A percentile compares a stretch with the other conserved stretches of the same genome.
Conservation (phyloP, 2,113 vertebrate species). For the Dolichallabes microphthalmus region DNA sequence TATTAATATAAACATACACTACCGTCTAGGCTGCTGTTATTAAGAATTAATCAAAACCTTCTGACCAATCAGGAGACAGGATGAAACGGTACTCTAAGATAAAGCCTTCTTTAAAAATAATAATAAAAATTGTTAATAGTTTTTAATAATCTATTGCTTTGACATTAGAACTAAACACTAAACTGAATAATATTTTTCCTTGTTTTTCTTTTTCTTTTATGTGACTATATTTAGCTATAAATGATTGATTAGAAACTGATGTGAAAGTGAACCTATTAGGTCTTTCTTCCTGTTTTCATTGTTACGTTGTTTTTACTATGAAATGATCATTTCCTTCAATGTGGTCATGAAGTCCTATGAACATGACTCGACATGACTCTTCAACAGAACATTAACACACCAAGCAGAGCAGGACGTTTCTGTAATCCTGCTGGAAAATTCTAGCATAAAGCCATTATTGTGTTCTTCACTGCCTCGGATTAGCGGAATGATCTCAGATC, state of each 20-base stretch:
- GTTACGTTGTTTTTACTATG: slow-evolving; percentile 15
- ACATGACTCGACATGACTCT: background rate
- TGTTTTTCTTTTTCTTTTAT: background rate
- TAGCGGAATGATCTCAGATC: background rate
- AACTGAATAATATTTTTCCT: background rate
- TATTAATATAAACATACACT: background rate
- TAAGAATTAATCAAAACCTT: background rate
- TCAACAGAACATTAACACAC: background rate
- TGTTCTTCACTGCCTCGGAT: background rate
- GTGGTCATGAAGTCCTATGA: background rate
- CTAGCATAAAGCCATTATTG: background rate
- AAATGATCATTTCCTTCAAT: slow-evolving; percentile 25
- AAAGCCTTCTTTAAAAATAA: background rate
- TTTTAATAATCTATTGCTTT: background rate
- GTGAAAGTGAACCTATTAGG: slow-evolving; percentile 16
- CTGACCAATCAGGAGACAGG: background rate
- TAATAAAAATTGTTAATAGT: background rate
- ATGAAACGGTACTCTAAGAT: background rate
- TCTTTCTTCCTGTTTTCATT: slow-evolving; percentile 25
- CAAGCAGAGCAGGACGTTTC: background rate
- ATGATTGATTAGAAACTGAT: background rate
- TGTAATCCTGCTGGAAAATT: background rate
- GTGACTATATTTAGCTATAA: background rate
- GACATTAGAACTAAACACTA: background rate
- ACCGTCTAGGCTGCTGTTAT: background rate